These are phyloP conservation scores for Hestina assimilis DNA, from an alignment of 1,140 invertebrate species.

Conservation along the genomic window DNA sequence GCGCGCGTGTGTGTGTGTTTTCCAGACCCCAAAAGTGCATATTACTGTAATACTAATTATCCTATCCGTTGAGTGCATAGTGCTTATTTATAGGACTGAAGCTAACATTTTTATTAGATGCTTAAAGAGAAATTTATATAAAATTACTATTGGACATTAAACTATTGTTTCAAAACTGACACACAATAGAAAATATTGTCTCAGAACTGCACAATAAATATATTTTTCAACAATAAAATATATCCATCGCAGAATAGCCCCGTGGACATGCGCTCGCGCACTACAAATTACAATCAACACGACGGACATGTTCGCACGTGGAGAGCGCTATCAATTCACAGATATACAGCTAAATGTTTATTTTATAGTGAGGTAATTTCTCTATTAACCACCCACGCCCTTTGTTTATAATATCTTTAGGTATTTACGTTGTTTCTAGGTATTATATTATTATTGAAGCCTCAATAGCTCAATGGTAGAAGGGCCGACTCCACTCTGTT, in stretches of 20 bases:
- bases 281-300: conserved; percentile 78
- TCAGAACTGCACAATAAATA: background rate
- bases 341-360: conserved; percentile 57
- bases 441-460: background rate
- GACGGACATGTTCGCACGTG: conserved; percentile 64
- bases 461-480: too few relatives aligned
- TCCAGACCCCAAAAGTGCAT: too few relatives aligned
- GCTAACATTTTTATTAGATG: too few relatives aligned
- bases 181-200: conserved; percentile 1
- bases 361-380: conserved; percentile 72
- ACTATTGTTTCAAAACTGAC: background rate
- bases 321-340: conserved; percentile 63
- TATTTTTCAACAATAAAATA: conserved; percentile 8
- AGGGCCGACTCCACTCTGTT: too few relatives aligned
- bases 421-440: conserved; percentile 2
- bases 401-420: conserved; percentile 6
- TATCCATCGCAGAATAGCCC: conserved; percentile 36
- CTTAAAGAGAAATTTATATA: too few relatives aligned
- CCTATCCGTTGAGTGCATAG: too few relatives aligned
- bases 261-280: conserved; percentile 52
- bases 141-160: too few relatives aligned
- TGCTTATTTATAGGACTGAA: too few relatives aligned
- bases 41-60: too few relatives aligned
- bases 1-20: too few relatives aligned
- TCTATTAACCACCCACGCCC: conserved; percentile 63